These are phyloP conservation scores for Isichthys henryi DNA, from an alignment of 2,113 vertebrate genomes.

Conservation along the genomic window DNA sequence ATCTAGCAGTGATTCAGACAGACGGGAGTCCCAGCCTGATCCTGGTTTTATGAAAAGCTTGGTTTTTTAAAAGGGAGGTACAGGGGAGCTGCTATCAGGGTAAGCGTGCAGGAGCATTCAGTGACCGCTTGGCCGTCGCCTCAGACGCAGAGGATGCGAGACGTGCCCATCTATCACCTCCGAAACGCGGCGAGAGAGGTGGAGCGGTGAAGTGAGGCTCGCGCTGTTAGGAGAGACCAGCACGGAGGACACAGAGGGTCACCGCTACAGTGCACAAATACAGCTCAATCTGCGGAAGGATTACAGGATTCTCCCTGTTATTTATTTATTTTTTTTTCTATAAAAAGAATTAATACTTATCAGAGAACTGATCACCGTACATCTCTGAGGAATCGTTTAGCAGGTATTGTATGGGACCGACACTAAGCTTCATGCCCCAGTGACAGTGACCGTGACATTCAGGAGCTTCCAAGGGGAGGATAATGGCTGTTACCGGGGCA, in stretches of 20 bases:
- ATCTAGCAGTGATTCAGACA: background rate
- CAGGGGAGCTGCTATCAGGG: background rate
- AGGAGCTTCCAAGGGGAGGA: background rate
- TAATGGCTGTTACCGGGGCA: background rate
- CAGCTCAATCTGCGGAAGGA: background rate
- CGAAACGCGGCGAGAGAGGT: background rate
- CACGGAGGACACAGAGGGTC: background rate
- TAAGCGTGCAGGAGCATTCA: constrained; percentile 13
- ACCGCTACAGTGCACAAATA: background rate
- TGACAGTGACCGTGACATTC: background rate
- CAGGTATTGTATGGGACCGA: background rate
- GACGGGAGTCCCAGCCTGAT: background rate
- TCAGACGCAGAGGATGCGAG: background rate
- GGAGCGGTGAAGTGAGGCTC: background rate
- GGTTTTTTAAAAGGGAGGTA: constrained; percentile 4
- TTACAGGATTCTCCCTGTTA: background rate
- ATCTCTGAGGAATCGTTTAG: background rate
- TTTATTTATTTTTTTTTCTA: background rate
- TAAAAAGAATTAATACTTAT: background rate
- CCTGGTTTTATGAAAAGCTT: constrained; percentile 4
- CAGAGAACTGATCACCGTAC: background rate
- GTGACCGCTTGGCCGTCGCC: constrained; percentile 9
- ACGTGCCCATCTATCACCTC: background rate
- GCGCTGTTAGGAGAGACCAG: background rate
- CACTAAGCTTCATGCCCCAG: background rate